These are phyloP conservation scores for Amyelois transitella DNA, from an alignment of 1,140 invertebrate genomes.

Conservation along the genomic window DNA sequence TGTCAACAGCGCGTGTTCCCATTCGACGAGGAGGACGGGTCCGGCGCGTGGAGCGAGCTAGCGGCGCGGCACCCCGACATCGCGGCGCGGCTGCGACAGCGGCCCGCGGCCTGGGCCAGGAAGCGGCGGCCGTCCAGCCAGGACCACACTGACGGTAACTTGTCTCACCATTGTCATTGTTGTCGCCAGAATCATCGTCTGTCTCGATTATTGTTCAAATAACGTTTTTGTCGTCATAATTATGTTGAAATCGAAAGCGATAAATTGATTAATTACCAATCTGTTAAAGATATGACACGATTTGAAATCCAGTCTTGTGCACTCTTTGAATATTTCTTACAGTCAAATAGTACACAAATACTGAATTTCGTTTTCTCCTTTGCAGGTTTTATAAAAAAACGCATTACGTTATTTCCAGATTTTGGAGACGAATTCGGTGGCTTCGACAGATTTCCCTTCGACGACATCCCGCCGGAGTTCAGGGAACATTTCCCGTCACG, in stretches of 20 bases:
- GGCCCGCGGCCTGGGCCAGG: constrained; percentile 73
- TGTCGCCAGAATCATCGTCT: too few relatives aligned
- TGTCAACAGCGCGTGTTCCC: constrained; percentile 78
- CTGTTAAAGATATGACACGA: not conserved
- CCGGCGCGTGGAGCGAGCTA: constrained; percentile 68
- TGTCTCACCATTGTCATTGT: too few relatives aligned
- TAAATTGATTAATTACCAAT: not conserved
- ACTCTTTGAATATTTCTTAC: constrained; percentile 3
- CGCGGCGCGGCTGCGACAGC: constrained; percentile 71
- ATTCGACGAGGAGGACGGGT: constrained; percentile 78
- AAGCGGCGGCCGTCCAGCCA: constrained; percentile 73
- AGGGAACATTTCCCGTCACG: constrained; percentile 75
- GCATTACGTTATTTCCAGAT: constrained; percentile 59
- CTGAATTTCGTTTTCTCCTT: constrained; percentile 2
- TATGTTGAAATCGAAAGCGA: not conserved
- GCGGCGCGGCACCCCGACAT: constrained; percentile 67
- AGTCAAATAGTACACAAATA: not conserved
- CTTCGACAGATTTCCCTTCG: constrained; percentile 76
- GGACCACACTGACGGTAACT: constrained; percentile 57
- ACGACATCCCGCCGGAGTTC: constrained; percentile 76
- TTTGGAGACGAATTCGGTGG: constrained; percentile 61
- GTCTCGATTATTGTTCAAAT: too few relatives aligned
- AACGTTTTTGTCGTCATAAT: too few relatives aligned
- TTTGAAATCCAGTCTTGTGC: not conserved
- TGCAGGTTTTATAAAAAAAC: constrained; percentile 47